Percentiles rank a stretch among this genome's conserved stretches.
phyloP scores from a whole-genome alignment of 2,888 invertebrate genomes.

The Drosophila cognata region DNA sequence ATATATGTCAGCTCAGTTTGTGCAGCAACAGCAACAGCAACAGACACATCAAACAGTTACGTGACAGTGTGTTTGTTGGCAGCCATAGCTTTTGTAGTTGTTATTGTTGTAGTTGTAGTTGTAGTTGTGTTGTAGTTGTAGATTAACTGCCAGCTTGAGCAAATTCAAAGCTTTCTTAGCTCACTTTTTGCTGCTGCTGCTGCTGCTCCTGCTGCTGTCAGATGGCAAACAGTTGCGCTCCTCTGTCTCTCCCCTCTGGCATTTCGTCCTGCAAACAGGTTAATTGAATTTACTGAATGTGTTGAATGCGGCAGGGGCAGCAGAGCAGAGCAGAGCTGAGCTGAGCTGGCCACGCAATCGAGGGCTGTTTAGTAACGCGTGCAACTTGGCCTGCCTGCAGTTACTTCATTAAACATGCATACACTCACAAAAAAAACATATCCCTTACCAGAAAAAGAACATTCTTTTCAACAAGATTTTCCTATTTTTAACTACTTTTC shows the following conservation, averaged over 20 bases:
- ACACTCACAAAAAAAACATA: neutral
- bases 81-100: neutral
- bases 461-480: neutral
- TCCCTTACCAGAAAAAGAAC: neutral
- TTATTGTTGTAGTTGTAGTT: neutral
- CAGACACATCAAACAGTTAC: constrained; percentile 2
- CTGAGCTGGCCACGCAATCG: constrained; percentile 4
- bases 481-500: too few relatives aligned
- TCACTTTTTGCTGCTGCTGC: constrained; percentile 6
- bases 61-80: constrained; percentile 3
- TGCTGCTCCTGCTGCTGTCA: neutral
- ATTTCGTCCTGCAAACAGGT: constrained; percentile 59
- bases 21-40: constrained; percentile 18
- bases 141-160: constrained; percentile 45
- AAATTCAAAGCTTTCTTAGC: constrained; percentile 43
- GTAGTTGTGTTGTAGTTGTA: constrained; percentile 23
- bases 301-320: constrained; percentile 16
- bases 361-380: constrained; percentile 16
- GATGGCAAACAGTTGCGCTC: constrained; percentile 10
- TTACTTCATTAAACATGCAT: constrained; percentile 8
- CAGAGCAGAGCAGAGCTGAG: neutral
- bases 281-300: constrained; percentile 70
- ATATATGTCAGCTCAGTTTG: constrained; percentile 4
- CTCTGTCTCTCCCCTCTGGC: constrained; percentile 12
- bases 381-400: constrained; percentile 10